phyloP scores from a whole-genome alignment of 2,113 vertebrate species.

The sheep (Ovis aries) region DNA sequence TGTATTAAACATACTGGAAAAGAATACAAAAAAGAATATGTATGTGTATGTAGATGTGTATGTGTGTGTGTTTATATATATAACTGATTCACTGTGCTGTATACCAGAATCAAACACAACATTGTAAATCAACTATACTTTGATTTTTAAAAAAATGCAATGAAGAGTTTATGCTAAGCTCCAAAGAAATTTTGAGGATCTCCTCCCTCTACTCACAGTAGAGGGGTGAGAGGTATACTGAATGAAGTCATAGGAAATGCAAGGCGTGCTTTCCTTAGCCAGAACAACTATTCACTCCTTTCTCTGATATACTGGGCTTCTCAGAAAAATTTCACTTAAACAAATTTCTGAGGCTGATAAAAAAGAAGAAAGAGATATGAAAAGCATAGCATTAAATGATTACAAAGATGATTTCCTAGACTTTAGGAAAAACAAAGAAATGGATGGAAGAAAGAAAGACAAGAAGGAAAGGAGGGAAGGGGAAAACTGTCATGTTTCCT shows the following conservation, averaged over 20 bases:
- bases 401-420: not conserved
- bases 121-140: not conserved
- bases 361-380: not conserved
- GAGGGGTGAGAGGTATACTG: not conserved
- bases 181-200: not conserved
- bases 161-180: not conserved
- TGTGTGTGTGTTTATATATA: not conserved
- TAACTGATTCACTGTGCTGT: not conserved
- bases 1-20: not conserved
- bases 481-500: not conserved
- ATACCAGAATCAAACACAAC: not conserved
- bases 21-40: not conserved
- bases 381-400: not conserved
- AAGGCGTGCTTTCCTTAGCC: not conserved
- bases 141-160: not conserved
- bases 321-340: not conserved
- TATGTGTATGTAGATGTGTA: not conserved
- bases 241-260: not conserved
- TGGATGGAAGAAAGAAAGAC: not conserved
- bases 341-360: not conserved
- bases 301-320: not conserved
- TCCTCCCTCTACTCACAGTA: not conserved
- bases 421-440: not conserved
- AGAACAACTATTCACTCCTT: not conserved
- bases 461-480: not conserved